Evolutionary conservation across 2,113 vertebrate genomes (phyloP).

Genomic region (Plestiodon gilberti): DNA sequence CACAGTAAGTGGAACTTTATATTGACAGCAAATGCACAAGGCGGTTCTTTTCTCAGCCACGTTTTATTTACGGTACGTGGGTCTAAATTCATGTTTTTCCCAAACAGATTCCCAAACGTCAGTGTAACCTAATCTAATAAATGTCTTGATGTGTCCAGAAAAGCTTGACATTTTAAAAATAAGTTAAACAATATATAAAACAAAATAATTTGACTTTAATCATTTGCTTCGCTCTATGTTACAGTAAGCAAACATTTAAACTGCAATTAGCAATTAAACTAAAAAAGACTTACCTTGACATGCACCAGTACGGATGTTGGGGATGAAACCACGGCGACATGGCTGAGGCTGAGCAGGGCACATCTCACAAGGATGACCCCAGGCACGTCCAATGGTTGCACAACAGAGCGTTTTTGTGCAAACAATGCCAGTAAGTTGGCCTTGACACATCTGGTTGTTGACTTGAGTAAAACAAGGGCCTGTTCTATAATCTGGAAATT

Average conservation of each 20-base stretch:
- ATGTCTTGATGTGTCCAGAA: not conserved
- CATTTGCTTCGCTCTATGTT: not conserved
- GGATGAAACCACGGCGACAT: constrained; percentile 80
- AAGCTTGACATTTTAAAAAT: not conserved
- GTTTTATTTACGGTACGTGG: not conserved
- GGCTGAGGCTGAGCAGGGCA: constrained; percentile 81
- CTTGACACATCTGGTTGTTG: constrained; percentile 80
- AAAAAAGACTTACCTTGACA: constrained; percentile 77
- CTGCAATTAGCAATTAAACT: not conserved
- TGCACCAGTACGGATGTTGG: constrained; percentile 80
- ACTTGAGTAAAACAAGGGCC: constrained; percentile 81
- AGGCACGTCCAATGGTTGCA: constrained; percentile 79
- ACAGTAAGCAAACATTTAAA: not conserved
- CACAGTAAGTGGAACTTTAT: not conserved
- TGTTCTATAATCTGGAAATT: constrained; percentile 79
- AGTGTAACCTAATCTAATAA: not conserved
- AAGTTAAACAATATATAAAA: not conserved
- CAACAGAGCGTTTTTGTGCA: constrained; percentile 84
- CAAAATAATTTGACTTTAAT: not conserved
- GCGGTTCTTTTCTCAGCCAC: not conserved
- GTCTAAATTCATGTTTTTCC: not conserved
- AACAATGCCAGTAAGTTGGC: constrained; percentile 79
- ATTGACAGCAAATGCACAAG: not conserved
- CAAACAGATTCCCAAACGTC: not conserved
- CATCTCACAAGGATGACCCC: constrained; percentile 82